Evolutionary conservation across 2,797 vertebrate species (phyloP).

Genomic region (Crax fasciolata): DNA sequence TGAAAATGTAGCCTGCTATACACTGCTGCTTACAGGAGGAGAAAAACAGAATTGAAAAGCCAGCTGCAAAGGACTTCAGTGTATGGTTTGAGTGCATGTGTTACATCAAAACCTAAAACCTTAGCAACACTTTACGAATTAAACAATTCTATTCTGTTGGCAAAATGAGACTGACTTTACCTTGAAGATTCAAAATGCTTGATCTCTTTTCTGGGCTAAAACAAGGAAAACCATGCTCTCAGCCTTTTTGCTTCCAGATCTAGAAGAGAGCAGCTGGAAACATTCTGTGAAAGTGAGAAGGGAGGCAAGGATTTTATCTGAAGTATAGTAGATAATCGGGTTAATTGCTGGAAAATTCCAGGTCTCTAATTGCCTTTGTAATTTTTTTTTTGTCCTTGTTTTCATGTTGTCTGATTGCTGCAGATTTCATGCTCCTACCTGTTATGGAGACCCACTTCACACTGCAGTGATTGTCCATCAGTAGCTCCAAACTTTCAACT

Average conservation of each 20-base stretch:
- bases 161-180: background rate
- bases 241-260: background rate
- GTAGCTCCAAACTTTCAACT: background rate
- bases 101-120: background rate
- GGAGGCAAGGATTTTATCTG: background rate
- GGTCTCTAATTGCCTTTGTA: background rate
- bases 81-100: background rate
- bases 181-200: background rate
- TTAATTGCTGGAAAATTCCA: background rate
- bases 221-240: background rate
- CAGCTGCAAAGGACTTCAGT: background rate
- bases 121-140: background rate
- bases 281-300: background rate
- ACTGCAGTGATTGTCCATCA: background rate
- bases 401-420: background rate
- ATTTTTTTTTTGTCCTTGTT: background rate
- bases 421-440: background rate
- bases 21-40: background rate
- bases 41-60: background rate
- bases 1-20: background rate
- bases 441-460: background rate
- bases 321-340: background rate
- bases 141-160: background rate
- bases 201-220: background rate
- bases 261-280: background rate